These are phyloP conservation scores for Apamea crenata DNA, from an alignment of 2,888 invertebrate genomes.

Conservation along the genomic window DNA sequence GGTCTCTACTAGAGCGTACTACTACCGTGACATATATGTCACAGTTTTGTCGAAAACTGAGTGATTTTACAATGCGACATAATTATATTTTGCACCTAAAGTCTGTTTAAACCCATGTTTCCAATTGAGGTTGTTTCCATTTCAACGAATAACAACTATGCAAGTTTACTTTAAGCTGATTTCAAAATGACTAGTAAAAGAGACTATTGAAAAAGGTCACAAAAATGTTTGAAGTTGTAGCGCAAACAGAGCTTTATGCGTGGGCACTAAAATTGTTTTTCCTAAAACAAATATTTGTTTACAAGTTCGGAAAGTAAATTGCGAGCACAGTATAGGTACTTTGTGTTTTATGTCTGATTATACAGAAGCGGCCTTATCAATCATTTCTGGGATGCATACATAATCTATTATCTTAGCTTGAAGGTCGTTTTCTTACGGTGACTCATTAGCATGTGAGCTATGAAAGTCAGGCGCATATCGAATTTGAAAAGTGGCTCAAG, in stretches of 20 bases:
- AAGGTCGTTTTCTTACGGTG: conserved; percentile 32
- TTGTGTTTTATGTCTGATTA: not conserved
- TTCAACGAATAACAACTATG: not conserved
- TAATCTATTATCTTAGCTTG: conserved; percentile 19
- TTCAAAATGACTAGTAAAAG: not conserved
- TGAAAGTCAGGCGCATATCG: not conserved
- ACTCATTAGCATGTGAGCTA: not conserved
- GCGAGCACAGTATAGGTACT: not conserved
- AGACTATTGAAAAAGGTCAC: too few relatives aligned
- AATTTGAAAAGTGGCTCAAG: not conserved
- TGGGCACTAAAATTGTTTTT: not conserved
- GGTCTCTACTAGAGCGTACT: not conserved
- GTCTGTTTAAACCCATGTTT: not conserved
- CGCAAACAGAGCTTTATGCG: too few relatives aligned
- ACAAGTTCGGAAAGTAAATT: not conserved
- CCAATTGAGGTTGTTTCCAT: not conserved
- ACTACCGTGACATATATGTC: not conserved
- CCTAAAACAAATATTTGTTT: not conserved
- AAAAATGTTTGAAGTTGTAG: too few relatives aligned
- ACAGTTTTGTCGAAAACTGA: not conserved
- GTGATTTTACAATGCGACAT: not conserved
- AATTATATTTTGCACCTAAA: not conserved
- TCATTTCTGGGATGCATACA: conserved; percentile 34
- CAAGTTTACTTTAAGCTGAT: not conserved
- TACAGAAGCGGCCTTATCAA: conserved; percentile 30